Conservation (phyloP, 2,888 invertebrate species). For the Polymixis lichenea region DNA sequence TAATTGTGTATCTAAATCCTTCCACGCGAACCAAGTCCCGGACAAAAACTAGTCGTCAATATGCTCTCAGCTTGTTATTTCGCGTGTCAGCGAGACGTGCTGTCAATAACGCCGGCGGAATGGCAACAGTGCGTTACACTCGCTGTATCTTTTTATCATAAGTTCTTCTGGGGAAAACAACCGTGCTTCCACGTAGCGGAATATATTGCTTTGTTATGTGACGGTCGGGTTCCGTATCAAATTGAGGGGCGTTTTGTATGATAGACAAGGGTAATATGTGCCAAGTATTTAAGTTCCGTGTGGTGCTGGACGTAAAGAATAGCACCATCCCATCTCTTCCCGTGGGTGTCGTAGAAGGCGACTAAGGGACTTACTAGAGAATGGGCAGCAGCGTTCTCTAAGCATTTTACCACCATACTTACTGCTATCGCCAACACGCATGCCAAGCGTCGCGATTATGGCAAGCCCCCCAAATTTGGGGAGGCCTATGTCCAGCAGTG, state of each 20-base stretch:
- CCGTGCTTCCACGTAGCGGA: constrained; percentile 38
- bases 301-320: too few species aligned
- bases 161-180: constrained; percentile 55
- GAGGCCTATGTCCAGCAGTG: too few species aligned
- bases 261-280: neutral
- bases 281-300: neutral
- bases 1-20: too few species aligned
- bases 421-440: too few species aligned
- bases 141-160: constrained; percentile 56
- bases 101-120: constrained; percentile 40
- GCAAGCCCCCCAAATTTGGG: too few species aligned
- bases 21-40: too few species aligned
- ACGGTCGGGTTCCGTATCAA: constrained; percentile 3
- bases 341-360: too few species aligned
- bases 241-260: neutral
- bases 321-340: too few species aligned
- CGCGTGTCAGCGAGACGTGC: constrained; percentile 42
- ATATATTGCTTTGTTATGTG: constrained; percentile 25
- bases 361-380: too few species aligned
- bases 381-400: too few species aligned
- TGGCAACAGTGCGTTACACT: constrained; percentile 56
- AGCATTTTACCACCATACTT: too few species aligned
- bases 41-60: constrained; percentile 2
- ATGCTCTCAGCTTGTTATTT: constrained; percentile 9
- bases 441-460: too few species aligned